These are phyloP conservation scores for Drosophila littoralis DNA, from an alignment of 1,140 invertebrate species.

Conservation along the genomic window DNA sequence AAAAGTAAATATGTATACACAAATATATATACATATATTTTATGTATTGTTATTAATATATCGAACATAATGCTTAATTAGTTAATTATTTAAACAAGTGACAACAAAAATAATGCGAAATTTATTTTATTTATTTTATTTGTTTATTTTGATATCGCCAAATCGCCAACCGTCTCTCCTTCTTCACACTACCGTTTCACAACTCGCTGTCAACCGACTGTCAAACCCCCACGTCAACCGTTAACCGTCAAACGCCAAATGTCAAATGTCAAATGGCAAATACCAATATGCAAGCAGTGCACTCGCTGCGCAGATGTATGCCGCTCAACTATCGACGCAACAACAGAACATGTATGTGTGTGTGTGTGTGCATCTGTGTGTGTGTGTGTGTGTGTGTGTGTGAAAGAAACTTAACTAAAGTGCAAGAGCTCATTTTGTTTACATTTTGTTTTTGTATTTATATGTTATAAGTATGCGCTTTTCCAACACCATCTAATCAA, in stretches of 20 bases:
- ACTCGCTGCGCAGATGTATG: conserved; percentile 97
- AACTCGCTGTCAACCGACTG: conserved; percentile 50
- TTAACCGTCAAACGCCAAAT: conserved; percentile 18
- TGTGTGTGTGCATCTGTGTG: conserved; percentile 35
- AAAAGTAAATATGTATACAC: conserved; percentile 15
- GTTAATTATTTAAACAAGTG: conserved; percentile 33
- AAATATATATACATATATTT: conserved; percentile 13
- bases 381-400: conserved; percentile 40
- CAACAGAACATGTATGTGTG: conserved; percentile 95
- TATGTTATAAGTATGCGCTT: conserved; percentile 71
- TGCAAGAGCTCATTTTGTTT: conserved; percentile 71
- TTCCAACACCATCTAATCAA: conserved; percentile 21
- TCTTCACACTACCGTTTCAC: conserved; percentile 47
- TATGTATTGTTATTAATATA: conserved; percentile 26
- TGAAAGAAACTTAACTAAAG: conserved; percentile 75
- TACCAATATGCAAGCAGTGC: conserved; percentile 89
- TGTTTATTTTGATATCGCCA: conserved; percentile 62
- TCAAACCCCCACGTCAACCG: conserved; percentile 1
- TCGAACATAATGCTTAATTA: conserved; percentile 44
- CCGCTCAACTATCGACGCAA: conserved; percentile 94
- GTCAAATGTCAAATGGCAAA: conserved; percentile 35
- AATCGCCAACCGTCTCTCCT: conserved; percentile 46
- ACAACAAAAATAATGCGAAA: conserved; percentile 63
- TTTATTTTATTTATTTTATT: conserved; percentile 77
- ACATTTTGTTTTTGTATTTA: conserved; percentile 62